Conservation (phyloP, 2,888 invertebrate species). For the Drosophila sordidapex region DNA sequence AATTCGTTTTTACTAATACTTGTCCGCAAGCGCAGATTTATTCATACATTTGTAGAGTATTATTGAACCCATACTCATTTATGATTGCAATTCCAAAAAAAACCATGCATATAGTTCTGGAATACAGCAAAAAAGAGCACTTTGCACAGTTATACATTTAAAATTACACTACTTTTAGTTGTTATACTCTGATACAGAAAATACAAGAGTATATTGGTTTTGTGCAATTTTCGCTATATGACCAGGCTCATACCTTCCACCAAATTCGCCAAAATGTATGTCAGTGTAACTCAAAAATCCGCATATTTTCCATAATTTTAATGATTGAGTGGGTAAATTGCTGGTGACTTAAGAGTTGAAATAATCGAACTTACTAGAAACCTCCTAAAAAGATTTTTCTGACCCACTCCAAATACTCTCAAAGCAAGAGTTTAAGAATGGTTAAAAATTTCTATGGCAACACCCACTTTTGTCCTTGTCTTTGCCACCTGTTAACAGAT, state of each 20-base stretch:
- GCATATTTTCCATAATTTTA: background rate
- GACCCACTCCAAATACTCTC: background rate
- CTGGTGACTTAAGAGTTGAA: background rate
- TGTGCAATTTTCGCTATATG: background rate
- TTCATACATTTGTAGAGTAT: background rate
- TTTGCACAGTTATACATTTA: slow-evolving; percentile 41
- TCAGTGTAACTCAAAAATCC: background rate
- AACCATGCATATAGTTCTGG: background rate
- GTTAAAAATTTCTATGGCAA: background rate
- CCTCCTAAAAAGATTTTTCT: background rate
- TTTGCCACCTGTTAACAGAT: background rate
- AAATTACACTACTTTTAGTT: slow-evolving; percentile 31
- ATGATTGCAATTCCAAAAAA: background rate
- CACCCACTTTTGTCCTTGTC: background rate
- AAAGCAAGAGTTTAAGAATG: background rate
- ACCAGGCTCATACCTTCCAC: no score
- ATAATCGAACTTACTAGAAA: background rate
- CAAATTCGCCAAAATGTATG: background rate
- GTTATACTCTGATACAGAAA: background rate
- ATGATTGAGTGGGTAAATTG: background rate
- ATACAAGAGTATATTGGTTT: background rate
- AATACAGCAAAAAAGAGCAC: slow-evolving; percentile 25
- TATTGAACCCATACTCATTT: background rate
- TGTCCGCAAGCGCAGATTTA: background rate
- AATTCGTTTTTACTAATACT: background rate